Percentiles rank a stretch among this genome's conserved stretches.
Conservation (phyloP, 1,140 invertebrate species). For the Drosophila mayri region DNA sequence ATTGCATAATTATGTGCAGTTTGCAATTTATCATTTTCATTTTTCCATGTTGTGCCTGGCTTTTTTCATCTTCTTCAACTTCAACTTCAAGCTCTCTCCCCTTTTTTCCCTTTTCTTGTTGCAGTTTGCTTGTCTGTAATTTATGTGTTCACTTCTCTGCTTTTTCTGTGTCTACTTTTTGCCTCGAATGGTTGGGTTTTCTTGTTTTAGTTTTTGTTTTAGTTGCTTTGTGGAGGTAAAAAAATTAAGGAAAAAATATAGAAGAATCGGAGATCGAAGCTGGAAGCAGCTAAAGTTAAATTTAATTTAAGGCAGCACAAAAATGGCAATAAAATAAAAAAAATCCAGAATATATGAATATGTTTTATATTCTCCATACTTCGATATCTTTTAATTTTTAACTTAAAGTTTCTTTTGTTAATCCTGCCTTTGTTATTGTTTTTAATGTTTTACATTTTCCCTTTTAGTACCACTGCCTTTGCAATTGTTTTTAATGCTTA, state of each 20-base stretch:
- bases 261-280: background rate
- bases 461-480: background rate
- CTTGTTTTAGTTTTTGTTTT: conserved; percentile 23
- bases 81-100: conserved; percentile 8
- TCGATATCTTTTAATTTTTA: background rate
- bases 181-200: conserved; percentile 25
- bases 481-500: background rate
- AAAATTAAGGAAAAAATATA: conserved; percentile 4
- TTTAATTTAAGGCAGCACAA: conserved; percentile 62
- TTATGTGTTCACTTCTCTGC: conserved; percentile 63
- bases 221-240: conserved; percentile 18
- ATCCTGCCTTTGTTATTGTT: background rate
- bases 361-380: background rate
- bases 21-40: conserved; percentile 85
- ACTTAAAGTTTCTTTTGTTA: background rate
- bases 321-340: too few relatives aligned
- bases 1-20: conserved; percentile 85
- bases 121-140: conserved; percentile 60
- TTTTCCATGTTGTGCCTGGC: conserved; percentile 77
- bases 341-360: background rate
- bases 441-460: background rate
- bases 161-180: conserved; percentile 26
- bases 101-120: conserved; percentile 38
- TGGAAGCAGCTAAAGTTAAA: conserved; percentile 17
- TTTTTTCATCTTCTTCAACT: conserved; percentile 45